A percentile compares a stretch with the other conserved stretches of the same genome.
phyloP scores from a whole-genome alignment of 2,797 vertebrate genomes.

The Acrocephalus scirpaceus region DNA sequence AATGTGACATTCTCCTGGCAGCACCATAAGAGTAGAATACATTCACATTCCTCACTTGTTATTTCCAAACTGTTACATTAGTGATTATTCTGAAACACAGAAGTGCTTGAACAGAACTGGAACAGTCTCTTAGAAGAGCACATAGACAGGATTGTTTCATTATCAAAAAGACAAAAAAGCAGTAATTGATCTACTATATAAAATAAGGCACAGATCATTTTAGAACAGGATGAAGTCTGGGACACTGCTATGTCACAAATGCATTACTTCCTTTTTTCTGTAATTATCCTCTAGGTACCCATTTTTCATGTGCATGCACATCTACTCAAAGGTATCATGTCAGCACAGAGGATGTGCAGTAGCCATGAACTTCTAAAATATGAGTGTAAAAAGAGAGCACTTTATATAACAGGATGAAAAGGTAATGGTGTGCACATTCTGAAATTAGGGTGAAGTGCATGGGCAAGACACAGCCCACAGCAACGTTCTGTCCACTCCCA shows the following conservation, averaged over 20 bases:
- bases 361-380: background rate
- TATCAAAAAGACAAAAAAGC: background rate
- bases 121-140: background rate
- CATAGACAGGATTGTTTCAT: background rate
- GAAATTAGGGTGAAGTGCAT: background rate
- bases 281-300: background rate
- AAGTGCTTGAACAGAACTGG: background rate
- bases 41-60: background rate
- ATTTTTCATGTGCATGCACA: background rate
- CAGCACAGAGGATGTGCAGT: background rate
- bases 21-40: background rate
- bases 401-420: background rate
- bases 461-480: background rate
- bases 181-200: background rate
- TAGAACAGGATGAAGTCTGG: background rate
- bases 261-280: background rate
- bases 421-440: background rate
- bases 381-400: background rate
- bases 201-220: background rate
- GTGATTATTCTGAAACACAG: background rate
- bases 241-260: background rate
- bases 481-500: background rate
- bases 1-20: background rate
- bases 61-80: background rate
- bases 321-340: accelerated